Base-by-base conservation (phyloP, 1,140 invertebrate species). In the Drosophila lacertosa region DNA sequence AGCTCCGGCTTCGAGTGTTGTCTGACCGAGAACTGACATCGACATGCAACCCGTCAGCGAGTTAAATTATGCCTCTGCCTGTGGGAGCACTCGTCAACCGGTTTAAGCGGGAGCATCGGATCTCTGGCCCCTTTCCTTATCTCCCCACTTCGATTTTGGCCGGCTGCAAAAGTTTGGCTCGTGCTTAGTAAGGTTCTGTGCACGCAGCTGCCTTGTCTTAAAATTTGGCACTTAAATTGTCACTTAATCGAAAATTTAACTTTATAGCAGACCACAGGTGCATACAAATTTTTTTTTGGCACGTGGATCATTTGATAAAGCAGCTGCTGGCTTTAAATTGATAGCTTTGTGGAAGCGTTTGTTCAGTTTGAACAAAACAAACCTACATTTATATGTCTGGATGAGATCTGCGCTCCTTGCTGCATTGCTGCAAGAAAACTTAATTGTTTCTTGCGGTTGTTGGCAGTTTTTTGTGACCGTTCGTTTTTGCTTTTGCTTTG, bases 171-270 rank as follows among this genome's bases (percentile, higher is more conserved):
- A 45, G 39, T 81, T 64, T 77, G 69, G 81, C 81, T 74, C 81
- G 81, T 84, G 81, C 64, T 71, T 22, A 33, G 35, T 55, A 55
- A 42, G 53, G 47, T 50, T 70, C 58, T 55, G 37, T 29, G 47
- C 66, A 50, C 26, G 37, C 76, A 74, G 78, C 78, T 75, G 80
- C 63, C 79, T 60, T 75, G 77, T 48, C 48, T 53, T 62, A 86
- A 73, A 86, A 58, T 57, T 86, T 77, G 64, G 74, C 81, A 74
- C 76, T 88, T 88, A 86, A 77, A 84, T 84, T 86, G 81, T 86
- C 82, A 71, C 73, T 86, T 86, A 74, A 77, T 72, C 70, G 75
- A 71, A 75, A 71, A 75, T 69, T 84, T 57, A 64, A 44, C 47
- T 55, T 58, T 48, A 42, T 24, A 29, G 45, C n/a, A 39, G 42